A percentile compares a stretch with the other conserved stretches of the same genome.
Evolutionary conservation across 2,888 invertebrate species (phyloP).

Genomic region (Scaptomyza caliginosa): DNA sequence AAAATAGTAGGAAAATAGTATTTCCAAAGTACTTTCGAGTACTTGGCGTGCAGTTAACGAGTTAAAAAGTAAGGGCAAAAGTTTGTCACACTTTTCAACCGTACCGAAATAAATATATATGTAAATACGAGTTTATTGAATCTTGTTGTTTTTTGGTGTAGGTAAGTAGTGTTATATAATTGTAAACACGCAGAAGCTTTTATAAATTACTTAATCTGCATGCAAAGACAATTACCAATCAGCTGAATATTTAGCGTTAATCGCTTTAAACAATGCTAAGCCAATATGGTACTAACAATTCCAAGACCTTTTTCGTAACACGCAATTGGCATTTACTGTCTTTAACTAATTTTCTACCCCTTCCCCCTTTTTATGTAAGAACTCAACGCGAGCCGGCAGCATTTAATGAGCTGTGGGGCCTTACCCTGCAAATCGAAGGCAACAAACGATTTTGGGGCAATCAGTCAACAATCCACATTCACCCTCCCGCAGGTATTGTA

Average conservation of each 20-base stretch:
- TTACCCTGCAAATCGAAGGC: constrained; percentile 39
- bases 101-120: constrained; percentile 1
- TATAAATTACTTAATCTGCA: constrained; percentile 58
- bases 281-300: constrained; percentile 29
- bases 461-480: constrained; percentile 45
- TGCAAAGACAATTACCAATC: constrained; percentile 60
- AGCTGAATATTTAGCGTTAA: constrained; percentile 53
- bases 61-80: constrained; percentile 11
- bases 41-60: constrained; percentile 41
- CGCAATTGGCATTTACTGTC: constrained; percentile 48
- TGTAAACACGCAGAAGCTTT: constrained; percentile 29
- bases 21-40: neutral
- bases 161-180: constrained; percentile 12
- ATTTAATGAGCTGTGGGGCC: constrained; percentile 33
- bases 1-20: neutral
- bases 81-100: neutral
- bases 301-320: constrained; percentile 20
- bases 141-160: neutral
- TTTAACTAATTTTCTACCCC: constrained; percentile 13
- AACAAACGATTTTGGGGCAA: constrained; percentile 52
- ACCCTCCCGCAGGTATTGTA: constrained; percentile 4
- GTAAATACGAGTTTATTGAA: neutral
- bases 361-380: neutral
- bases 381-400: constrained; percentile 21
- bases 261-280: constrained; percentile 51